phyloP scores from a whole-genome alignment of 2,888 invertebrate genomes.

The Caenorhabditis wallacei region DNA sequence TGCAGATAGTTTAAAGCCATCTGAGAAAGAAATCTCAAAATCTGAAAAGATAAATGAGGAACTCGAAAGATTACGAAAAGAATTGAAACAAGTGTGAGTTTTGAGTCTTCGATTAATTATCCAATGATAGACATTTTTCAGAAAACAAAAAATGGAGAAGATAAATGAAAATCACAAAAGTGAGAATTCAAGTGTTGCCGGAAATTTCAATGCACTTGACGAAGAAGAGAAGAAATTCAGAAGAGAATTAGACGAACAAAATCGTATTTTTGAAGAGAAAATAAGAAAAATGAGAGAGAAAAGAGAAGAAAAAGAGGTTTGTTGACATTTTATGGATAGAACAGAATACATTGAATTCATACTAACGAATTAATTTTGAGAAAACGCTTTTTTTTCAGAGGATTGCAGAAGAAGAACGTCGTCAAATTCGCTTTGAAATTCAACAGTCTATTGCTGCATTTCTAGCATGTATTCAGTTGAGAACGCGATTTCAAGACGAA shows the following conservation, averaged over 20 bases:
- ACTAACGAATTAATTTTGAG: too few relatives aligned
- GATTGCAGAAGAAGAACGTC: not conserved
- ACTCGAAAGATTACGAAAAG: not conserved
- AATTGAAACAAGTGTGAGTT: not conserved
- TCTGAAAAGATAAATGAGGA: not conserved
- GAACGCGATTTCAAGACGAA: slow-evolving; percentile 4
- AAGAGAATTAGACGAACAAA: not conserved
- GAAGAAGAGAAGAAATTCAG: not conserved
- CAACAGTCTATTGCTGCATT: slow-evolving; percentile 9
- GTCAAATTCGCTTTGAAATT: not conserved
- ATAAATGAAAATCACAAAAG: not conserved
- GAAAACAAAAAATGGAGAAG: not conserved
- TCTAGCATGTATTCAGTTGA: not conserved
- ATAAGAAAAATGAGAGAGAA: not conserved
- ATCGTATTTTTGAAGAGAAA: not conserved
- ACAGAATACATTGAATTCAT: too few relatives aligned
- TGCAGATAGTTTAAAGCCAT: not conserved
- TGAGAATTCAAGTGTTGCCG: not conserved
- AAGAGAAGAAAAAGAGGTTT: slow-evolving; percentile 1
- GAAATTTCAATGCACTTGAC: not conserved
- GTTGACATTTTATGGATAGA: too few relatives aligned
- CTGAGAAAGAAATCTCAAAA: not conserved
- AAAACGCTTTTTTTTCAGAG: slow-evolving; percentile 10
- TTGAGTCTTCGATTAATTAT: not conserved
- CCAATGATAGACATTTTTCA: not conserved